Evolutionary conservation across 2,113 vertebrate genomes (phyloP).

Genomic region (Acanthochromis polyacanthus): DNA sequence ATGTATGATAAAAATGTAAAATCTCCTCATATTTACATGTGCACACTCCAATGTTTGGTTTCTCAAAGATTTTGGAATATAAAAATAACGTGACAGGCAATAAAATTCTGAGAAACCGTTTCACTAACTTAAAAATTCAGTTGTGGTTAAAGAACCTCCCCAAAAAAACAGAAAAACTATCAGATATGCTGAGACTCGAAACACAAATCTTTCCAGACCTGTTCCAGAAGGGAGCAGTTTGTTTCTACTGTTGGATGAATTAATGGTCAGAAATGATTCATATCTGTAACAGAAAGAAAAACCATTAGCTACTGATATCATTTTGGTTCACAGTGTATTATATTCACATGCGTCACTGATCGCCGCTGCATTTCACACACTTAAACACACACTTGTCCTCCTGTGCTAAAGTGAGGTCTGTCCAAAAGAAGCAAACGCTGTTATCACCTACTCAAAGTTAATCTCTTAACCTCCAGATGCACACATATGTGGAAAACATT

Average conservation of each 20-base stretch:
- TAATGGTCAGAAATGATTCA: background rate
- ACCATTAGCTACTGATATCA: background rate
- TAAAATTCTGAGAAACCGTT: background rate
- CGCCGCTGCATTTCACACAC: background rate
- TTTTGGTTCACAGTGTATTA: background rate
- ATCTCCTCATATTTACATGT: too few species aligned
- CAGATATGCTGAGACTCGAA: background rate
- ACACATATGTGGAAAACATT: slow-evolving; percentile 37
- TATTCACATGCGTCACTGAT: too few species aligned
- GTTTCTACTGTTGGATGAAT: slow-evolving; percentile 23
- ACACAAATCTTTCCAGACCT: background rate
- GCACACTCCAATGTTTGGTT: too few species aligned
- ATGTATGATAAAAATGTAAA: too few species aligned
- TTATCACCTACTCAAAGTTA: slow-evolving; percentile 12
- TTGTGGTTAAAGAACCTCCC: too few species aligned
- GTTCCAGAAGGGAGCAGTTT: background rate
- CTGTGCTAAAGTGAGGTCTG: background rate
- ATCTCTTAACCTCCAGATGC: slow-evolving; percentile 5
- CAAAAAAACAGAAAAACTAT: too few species aligned
- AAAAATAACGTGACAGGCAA: background rate
- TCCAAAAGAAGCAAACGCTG: slow-evolving; percentile 39
- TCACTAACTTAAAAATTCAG: too few species aligned
- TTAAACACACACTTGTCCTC: background rate
- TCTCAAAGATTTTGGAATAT: background rate
- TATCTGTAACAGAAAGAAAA: background rate